Base-by-base conservation (phyloP, 2,888 invertebrate species). In the Pardosa pseudoannulata region DNA sequence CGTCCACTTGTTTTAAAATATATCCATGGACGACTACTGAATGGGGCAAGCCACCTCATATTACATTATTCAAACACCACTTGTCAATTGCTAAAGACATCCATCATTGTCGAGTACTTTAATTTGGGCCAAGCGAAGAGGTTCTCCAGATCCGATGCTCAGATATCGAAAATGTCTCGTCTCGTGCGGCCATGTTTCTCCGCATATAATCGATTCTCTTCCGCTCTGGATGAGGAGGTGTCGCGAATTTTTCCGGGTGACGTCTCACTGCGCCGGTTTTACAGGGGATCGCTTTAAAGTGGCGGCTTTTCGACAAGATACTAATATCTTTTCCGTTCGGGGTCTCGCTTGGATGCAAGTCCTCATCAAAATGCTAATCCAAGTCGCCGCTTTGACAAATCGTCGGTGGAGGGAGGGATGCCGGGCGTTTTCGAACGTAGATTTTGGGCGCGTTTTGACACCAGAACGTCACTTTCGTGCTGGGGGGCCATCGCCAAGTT, bases 261-360 rank as follows among this genome's bases (percentile, higher is more conserved):
- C 50, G 50, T 56, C 64, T 41, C 79, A 80, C 46, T 73, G 41
- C 73, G 36, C 39, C 29, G 46, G 73, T 72, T n/a, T 72, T 72
- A 46, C 23, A 6, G 65, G 7, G 73, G 46, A 74, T 80, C 80
- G 73, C 72, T 80, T 80, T 67, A 80, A 80, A 80, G 46, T 19
- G 19, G 27, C 41, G 70, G 28, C 46, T 72, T 85, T 85, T 85
- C 78, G 83, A 85, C 83, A 85, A 83, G 83, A 85, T 85, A 85
- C 83, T 85, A 73, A 78, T 83, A 83, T 76, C 82, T 76, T 83
- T 56, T 11, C 56, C 31, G 23, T 70, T 28, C 65, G 39, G 72
- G 70, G 29, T 70, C 39, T 36, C 83, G 71, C 78, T 78, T 29
- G 72, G 39, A 23, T 72, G 78, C 73, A 46, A 56, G 67, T 67